Percentiles rank a stretch among this genome's conserved stretches.
Evolutionary conservation across 2,888 invertebrate species (phyloP).

Genomic region (Hedya salicella): DNA sequence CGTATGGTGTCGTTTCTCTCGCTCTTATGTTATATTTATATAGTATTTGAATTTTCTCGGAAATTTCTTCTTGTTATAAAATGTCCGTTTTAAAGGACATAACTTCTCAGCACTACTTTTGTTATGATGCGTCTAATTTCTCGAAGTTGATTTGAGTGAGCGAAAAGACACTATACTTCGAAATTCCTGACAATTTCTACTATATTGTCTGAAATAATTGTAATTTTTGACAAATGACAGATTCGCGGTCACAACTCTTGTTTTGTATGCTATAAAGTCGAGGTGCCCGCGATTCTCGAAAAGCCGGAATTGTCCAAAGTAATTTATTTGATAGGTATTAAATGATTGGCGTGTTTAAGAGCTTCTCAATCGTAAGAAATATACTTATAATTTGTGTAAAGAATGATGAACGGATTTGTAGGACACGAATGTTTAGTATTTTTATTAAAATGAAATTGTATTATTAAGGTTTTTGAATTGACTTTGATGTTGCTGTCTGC

Average conservation of each 20-base stretch:
- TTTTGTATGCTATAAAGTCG: constrained; percentile 29
- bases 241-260: not conserved
- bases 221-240: constrained; percentile 5
- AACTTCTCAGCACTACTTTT: too few species aligned
- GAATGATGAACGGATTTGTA: constrained; percentile 11
- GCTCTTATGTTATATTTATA: too few species aligned
- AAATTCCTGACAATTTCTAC: not conserved
- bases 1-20: too few species aligned
- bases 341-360: constrained; percentile 34
- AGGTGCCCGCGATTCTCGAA: not conserved
- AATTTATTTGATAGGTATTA: constrained; percentile 38
- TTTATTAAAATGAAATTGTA: not conserved
- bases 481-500: not conserved
- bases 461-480: not conserved
- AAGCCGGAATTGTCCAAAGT: constrained; percentile 31
- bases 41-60: too few species aligned
- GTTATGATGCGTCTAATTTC: too few species aligned
- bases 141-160: too few species aligned
- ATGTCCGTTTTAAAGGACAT: too few species aligned
- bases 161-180: too few species aligned
- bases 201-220: not conserved
- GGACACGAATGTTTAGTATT: constrained; percentile 22
- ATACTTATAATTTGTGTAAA: constrained; percentile 39
- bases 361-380: constrained; percentile 40
- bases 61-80: too few species aligned